phyloP scores from a whole-genome alignment of 1,140 invertebrate species.

The Araneus ventricosus region DNA sequence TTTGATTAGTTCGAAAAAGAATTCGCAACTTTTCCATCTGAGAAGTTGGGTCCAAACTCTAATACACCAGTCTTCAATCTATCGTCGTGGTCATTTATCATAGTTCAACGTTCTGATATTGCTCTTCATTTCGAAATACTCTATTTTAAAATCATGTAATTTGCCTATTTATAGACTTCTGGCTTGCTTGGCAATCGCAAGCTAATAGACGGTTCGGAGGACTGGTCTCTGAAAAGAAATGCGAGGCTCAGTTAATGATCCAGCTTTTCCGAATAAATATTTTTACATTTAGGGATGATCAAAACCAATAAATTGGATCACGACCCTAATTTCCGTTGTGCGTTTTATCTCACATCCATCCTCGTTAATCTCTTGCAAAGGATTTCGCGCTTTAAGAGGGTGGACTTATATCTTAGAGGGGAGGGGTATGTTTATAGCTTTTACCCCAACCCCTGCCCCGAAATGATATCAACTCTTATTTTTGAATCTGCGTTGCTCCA shows the following conservation, averaged over 20 bases:
- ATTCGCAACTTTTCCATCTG: too few species aligned
- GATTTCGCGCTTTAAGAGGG: slow-evolving; percentile 41
- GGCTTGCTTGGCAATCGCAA: neutral
- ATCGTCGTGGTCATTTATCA: neutral
- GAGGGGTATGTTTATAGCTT: slow-evolving; percentile 64
- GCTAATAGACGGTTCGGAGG: neutral
- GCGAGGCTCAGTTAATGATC: neutral
- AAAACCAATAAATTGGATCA: slow-evolving; percentile 56
- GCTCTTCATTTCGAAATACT: neutral
- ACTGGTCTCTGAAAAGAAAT: neutral
- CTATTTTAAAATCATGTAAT: slow-evolving; percentile 2
- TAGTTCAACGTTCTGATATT: neutral
- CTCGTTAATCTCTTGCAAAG: slow-evolving; percentile 27
- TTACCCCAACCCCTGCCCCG: slow-evolving; percentile 15
- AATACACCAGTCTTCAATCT: neutral
- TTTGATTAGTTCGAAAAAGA: too few species aligned
- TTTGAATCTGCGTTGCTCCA: slow-evolving; percentile 50
- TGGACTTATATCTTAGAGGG: slow-evolving; percentile 32
- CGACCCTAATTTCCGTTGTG: slow-evolving; percentile 39
- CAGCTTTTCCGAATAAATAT: slow-evolving; percentile 35
- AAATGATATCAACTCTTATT: slow-evolving; percentile 69
- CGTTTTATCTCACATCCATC: slow-evolving; percentile 52
- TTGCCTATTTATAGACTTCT: neutral
- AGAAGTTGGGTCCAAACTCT: too few species aligned
- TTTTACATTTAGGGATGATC: slow-evolving; percentile 32